Evolutionary conservation across 1,140 invertebrate species (phyloP).

Genomic region (Theocolax elegans): DNA sequence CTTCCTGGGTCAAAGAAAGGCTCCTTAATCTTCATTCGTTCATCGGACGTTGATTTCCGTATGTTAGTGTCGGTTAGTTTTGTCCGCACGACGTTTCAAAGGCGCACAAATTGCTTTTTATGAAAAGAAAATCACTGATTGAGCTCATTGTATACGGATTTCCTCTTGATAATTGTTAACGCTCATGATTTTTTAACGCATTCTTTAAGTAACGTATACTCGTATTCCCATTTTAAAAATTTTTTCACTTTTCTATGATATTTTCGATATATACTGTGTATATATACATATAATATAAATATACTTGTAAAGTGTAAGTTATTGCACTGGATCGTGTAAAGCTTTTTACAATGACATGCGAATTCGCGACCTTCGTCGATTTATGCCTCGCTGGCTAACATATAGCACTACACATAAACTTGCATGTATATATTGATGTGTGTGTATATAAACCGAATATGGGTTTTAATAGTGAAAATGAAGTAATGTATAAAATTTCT

Average conservation of each 20-base stretch:
- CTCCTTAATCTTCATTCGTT: constrained; percentile 14
- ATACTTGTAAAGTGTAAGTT: too few species aligned
- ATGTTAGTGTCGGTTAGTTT: background rate
- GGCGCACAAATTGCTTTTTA: constrained; percentile 1
- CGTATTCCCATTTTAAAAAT: too few species aligned
- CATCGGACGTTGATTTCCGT: constrained; percentile 29
- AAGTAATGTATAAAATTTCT: too few species aligned
- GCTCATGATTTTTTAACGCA: background rate
- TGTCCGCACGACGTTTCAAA: background rate
- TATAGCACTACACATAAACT: too few species aligned
- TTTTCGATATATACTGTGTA: too few species aligned
- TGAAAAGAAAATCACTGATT: background rate
- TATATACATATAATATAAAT: too few species aligned
- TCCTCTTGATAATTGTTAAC: constrained; percentile 7
- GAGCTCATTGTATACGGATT: background rate
- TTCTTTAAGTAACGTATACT: too few species aligned
- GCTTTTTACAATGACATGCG: constrained; percentile 19
- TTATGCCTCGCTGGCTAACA: constrained; percentile 18
- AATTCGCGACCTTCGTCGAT: constrained; percentile 9
- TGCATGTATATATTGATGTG: too few species aligned
- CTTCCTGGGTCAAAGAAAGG: constrained; percentile 16
- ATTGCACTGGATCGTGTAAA: too few species aligned
- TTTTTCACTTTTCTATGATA: too few species aligned
- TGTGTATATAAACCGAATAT: too few species aligned
- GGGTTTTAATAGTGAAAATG: too few species aligned